A percentile compares a stretch with the other conserved stretches of the same genome.
These are phyloP conservation scores for Vireo griseus DNA, from an alignment of 2,797 vertebrate genomes.

Conservation along the genomic window DNA sequence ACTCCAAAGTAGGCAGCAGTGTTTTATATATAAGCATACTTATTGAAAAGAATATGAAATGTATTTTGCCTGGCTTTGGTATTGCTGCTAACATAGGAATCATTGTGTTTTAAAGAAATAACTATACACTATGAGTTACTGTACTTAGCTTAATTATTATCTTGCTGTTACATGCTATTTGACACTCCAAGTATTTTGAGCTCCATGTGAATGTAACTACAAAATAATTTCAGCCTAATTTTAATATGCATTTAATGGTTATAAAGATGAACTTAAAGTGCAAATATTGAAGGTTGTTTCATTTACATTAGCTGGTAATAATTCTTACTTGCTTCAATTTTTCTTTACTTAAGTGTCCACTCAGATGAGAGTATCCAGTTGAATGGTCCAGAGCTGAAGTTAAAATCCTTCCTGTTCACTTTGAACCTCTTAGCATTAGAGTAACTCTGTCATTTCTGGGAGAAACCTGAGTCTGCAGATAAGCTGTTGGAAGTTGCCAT, in stretches of 20 bases:
- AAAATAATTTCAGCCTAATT: neutral
- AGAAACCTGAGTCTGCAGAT: neutral
- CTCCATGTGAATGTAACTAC: neutral
- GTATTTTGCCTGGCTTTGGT: neutral
- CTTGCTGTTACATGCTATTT: neutral
- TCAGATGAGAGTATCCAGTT: neutral
- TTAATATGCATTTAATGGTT: neutral
- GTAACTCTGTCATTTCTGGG: neutral
- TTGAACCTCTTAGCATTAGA: neutral
- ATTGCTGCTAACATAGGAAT: neutral
- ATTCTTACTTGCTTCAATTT: neutral
- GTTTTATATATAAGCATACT: neutral
- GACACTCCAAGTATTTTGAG: neutral
- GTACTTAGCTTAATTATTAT: neutral
- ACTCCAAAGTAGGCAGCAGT: neutral
- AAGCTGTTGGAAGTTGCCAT: neutral
- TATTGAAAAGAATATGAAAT: neutral
- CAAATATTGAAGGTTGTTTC: neutral
- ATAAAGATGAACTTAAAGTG: neutral
- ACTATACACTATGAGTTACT: neutral
- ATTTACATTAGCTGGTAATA: neutral
- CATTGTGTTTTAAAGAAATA: neutral
- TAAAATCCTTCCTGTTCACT: neutral
- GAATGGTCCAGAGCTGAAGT: neutral
- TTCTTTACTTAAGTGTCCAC: neutral